Base-by-base conservation (phyloP, 2,113 vertebrate species). In the Mobula hypostoma region DNA sequence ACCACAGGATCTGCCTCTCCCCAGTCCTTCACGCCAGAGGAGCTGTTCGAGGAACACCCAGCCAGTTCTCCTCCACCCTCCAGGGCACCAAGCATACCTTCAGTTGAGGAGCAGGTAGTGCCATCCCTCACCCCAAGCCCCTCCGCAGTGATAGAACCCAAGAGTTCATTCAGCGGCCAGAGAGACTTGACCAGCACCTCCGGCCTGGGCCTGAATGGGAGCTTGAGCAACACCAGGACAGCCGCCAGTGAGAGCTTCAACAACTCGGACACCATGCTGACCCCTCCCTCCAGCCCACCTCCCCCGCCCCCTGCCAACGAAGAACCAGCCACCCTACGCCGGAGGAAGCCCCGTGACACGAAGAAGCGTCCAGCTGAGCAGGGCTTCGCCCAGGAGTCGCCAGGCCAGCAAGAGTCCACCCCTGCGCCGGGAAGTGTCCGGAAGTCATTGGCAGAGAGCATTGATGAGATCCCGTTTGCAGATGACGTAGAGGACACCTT, bases 401-500 rank as follows among this genome's bases (percentile, higher is more conserved):
- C 4, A 14, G 12, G 66, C 4, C 85, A 90, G 85, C 95, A 95
- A 0, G 94, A 94, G 4, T 94, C 96, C 7, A 93, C 94, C 76
- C 8, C 58, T 61, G 98, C 98, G 90, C 94, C 97, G 0, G 96
- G 97, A 0, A 96, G 97, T 0, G 95, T 95, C 0, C 96, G 98
- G 11, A 99, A 99, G 94, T 99, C 99, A 0, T 99, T 99, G 6
- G 98, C 98, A 0, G 99, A 99, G 96, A 99, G 98, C 0, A 98
- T 99, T 91, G 99, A 98, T 7, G 99, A 99, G 95, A 99, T 99
- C 94, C 99, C 99, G 0, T 99, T 99, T 92, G 99, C 99, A 0
- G 99, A 99, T 0, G 99, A 99, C 0, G 98, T 99, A 56, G 99
- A 99, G 66, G 99, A 99, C 94, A 97, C 97, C 0, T 99, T 97